These are phyloP conservation scores for Amphipyra tragopoginis DNA, from an alignment of 2,888 invertebrate genomes.

Conservation along the genomic window DNA sequence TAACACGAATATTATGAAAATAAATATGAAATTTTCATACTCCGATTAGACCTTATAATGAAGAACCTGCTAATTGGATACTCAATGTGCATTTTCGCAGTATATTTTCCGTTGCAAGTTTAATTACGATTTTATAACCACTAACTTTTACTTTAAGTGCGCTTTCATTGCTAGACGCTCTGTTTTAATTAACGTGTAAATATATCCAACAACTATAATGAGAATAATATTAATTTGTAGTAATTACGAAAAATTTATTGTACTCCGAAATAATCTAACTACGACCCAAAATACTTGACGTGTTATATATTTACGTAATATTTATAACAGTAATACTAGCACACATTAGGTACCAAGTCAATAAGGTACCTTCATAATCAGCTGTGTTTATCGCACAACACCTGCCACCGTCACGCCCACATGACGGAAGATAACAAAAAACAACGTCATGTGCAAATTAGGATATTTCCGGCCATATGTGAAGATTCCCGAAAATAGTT, in stretches of 20 bases:
- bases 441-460: constrained; percentile 53
- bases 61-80: constrained; percentile 39
- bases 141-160: too few species aligned
- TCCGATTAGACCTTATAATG: constrained; percentile 10
- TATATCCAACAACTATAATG: too few species aligned
- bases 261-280: too few species aligned
- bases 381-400: constrained; percentile 53
- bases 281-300: background rate
- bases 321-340: constrained; percentile 3
- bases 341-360: constrained; percentile 4
- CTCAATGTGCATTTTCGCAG: constrained; percentile 19
- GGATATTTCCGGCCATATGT: constrained; percentile 49
- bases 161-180: too few species aligned
- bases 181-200: too few species aligned
- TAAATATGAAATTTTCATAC: constrained; percentile 40
- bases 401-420: constrained; percentile 38
- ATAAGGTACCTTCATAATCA: constrained; percentile 41
- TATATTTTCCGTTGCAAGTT: constrained; percentile 12
- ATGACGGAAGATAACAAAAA: constrained; percentile 53
- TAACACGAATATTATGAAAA: constrained; percentile 51
- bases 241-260: too few species aligned
- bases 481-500: constrained; percentile 12
- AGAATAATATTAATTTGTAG: too few species aligned
- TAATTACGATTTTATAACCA: background rate
- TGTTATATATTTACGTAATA: background rate